Percentiles rank a stretch among this genome's conserved stretches.
Evolutionary conservation across 2,888 invertebrate genomes (phyloP).

Genomic region (Synanthedon vespiformis): DNA sequence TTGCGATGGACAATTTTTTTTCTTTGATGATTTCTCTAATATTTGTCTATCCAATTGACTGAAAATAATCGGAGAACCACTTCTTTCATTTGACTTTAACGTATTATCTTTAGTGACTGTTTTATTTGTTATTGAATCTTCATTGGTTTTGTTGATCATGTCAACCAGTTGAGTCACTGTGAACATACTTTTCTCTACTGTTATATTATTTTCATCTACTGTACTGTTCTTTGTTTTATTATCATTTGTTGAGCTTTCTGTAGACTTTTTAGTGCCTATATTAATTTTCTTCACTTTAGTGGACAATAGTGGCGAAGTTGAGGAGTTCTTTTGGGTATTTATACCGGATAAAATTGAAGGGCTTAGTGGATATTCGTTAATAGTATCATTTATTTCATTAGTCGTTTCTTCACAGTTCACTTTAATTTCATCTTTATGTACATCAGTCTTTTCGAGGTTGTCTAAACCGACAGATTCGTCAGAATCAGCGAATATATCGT

Average conservation of each 20-base stretch:
- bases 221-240: slow-evolving; percentile 9
- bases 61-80: slow-evolving; percentile 44
- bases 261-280: not conserved
- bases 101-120: not conserved
- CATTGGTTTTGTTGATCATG: slow-evolving; percentile 45
- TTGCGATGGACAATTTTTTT: slow-evolving; percentile 9
- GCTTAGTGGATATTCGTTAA: slow-evolving; percentile 21
- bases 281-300: slow-evolving; percentile 34
- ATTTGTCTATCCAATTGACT: slow-evolving; percentile 43
- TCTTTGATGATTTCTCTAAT: slow-evolving; percentile 4
- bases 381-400: not conserved
- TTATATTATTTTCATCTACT: slow-evolving; percentile 15
- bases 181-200: slow-evolving; percentile 46
- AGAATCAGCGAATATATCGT: slow-evolving; percentile 57
- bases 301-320: slow-evolving; percentile 46
- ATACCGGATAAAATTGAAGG: slow-evolving; percentile 52
- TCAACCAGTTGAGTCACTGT: slow-evolving; percentile 59
- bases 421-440: not conserved
- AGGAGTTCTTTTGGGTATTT: slow-evolving; percentile 8
- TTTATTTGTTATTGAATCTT: slow-evolving; percentile 1
- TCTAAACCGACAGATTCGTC: slow-evolving; percentile 17
- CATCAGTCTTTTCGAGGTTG: not conserved
- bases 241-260: not conserved
- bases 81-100: slow-evolving; percentile 20
- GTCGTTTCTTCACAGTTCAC: not conserved